These are phyloP conservation scores for Tinamus guttatus DNA, from an alignment of 2,113 vertebrate species.

Conservation along the genomic window DNA sequence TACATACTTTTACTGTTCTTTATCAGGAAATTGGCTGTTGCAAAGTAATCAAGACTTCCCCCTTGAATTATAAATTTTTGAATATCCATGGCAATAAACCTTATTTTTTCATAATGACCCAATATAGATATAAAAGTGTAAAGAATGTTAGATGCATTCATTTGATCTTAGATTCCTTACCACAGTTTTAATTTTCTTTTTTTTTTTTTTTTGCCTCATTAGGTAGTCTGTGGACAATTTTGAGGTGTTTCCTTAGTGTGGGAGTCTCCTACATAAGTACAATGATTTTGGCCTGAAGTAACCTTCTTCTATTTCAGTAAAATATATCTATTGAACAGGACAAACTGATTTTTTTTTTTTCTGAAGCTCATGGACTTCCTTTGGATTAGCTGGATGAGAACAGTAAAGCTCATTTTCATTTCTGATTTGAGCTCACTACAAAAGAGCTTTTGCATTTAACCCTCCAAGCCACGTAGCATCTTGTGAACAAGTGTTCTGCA, in stretches of 20 bases:
- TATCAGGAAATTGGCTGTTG: neutral
- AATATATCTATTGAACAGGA: neutral
- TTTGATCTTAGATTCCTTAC: neutral
- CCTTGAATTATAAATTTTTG: neutral
- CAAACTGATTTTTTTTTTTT: conserved; percentile 27
- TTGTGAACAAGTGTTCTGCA: neutral
- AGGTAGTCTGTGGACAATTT: neutral
- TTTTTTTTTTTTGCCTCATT: conserved; percentile 6
- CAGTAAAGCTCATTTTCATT: conserved; percentile 49
- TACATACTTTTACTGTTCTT: neutral
- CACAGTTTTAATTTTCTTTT: neutral
- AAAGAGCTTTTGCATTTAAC: conserved; percentile 8
- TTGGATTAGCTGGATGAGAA: conserved; percentile 41
- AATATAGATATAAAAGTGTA: neutral
- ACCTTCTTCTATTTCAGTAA: neutral
- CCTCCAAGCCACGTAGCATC: neutral
- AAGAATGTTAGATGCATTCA: neutral
- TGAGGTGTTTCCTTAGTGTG: neutral
- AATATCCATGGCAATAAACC: neutral
- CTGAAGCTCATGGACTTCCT: neutral
- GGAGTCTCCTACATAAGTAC: neutral
- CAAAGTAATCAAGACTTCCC: neutral
- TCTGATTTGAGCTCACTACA: neutral
- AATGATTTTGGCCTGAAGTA: conserved; percentile 1
- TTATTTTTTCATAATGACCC: neutral